Conservation (phyloP, 1,140 invertebrate genomes). For the Ganaspis sp. region DNA sequence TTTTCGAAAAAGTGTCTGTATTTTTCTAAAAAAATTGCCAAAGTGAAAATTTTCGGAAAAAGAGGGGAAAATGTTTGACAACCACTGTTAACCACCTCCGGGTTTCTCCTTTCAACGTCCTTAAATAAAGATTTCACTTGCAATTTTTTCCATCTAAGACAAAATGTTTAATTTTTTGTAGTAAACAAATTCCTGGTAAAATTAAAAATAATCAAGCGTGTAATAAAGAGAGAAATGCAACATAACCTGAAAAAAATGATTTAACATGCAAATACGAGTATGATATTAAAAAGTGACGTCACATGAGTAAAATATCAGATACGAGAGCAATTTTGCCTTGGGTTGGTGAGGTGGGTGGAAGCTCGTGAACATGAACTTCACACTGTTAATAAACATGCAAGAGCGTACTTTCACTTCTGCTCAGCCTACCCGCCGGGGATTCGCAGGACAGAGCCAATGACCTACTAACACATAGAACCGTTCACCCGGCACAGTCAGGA, state of each 20-base stretch:
- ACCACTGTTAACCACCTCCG: no score
- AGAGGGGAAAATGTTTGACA: no score
- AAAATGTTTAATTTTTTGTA: no score
- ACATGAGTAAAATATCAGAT: slow-evolving; percentile 18
- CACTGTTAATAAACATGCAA: slow-evolving; percentile 64
- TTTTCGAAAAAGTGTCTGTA: no score
- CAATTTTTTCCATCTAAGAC: no score
- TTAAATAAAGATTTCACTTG: no score
- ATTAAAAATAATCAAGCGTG: not conserved
- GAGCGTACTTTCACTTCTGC: slow-evolving; percentile 72
- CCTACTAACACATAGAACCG: slow-evolving; percentile 72
- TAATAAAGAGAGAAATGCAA: not conserved
- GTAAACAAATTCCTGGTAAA: no score
- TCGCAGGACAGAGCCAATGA: slow-evolving; percentile 71
- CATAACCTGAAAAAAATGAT: not conserved
- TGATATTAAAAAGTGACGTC: slow-evolving; percentile 9
- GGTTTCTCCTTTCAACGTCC: no score
- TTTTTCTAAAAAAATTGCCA: no score
- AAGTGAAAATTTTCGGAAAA: no score
- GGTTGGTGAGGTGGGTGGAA: slow-evolving; percentile 45
- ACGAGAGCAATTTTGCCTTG: slow-evolving; percentile 33
- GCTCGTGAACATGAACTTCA: slow-evolving; percentile 74
- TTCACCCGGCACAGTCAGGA: slow-evolving; percentile 28
- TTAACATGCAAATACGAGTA: not conserved
- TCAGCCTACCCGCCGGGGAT: slow-evolving; percentile 52